Percentiles rank a stretch among this genome's conserved stretches.
Evolutionary conservation across 2,113 vertebrate genomes (phyloP).

Genomic region (Hippocampus comes): DNA sequence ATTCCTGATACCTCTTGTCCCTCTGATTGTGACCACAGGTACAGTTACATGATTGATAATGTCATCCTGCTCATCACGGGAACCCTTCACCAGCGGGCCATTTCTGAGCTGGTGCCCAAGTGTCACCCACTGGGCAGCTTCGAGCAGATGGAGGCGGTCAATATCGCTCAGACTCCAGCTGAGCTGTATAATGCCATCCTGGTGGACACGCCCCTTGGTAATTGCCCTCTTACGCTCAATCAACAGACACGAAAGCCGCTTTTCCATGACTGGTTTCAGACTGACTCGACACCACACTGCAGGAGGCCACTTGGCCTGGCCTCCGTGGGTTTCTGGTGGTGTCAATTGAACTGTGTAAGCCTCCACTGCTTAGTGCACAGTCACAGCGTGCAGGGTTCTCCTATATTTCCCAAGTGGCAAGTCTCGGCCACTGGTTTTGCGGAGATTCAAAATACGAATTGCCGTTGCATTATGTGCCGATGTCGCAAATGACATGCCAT

Average conservation of each 20-base stretch:
- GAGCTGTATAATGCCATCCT: slow-evolving; percentile 98
- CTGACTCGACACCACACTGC: too few species aligned
- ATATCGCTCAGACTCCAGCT: slow-evolving; percentile 95
- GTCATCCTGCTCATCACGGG: slow-evolving; percentile 97
- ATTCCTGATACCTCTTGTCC: neutral
- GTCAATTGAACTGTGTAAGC: too few species aligned
- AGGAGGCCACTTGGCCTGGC: too few species aligned
- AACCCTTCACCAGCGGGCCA: slow-evolving; percentile 93
- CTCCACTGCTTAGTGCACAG: too few species aligned
- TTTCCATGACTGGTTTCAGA: too few species aligned
- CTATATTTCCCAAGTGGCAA: too few species aligned
- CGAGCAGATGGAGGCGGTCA: slow-evolving; percentile 98
- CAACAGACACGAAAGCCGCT: neutral
- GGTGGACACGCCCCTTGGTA: slow-evolving; percentile 96
- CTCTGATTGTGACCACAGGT: slow-evolving; percentile 65
- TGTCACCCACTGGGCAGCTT: slow-evolving; percentile 97
- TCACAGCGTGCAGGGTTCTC: too few species aligned
- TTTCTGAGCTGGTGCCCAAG: slow-evolving; percentile 93
- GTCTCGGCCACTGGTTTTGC: too few species aligned
- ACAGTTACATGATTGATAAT: slow-evolving; percentile 99
- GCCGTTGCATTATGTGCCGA: too few species aligned
- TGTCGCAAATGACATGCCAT: too few species aligned
- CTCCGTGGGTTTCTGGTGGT: too few species aligned
- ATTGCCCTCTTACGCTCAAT: neutral
- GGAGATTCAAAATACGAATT: too few species aligned